Evolutionary conservation across 2,888 invertebrate species (phyloP).

Genomic region (Cremastinae sp.): DNA sequence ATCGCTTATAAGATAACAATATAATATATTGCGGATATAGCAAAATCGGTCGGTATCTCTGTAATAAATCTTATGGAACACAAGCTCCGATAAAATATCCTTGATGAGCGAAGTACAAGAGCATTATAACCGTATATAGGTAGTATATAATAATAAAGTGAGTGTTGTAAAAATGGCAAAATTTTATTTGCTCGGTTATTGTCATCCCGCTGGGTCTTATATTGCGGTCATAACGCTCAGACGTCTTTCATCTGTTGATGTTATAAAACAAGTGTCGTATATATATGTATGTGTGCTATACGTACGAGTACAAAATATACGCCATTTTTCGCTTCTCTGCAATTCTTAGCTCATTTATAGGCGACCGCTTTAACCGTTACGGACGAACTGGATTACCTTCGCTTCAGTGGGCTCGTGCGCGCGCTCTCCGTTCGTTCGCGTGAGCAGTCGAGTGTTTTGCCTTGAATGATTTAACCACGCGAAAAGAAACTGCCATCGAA

Average conservation of each 20-base stretch:
- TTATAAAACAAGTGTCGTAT: conserved; percentile 36
- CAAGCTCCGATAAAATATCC: too few relatives aligned
- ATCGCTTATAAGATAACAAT: too few relatives aligned
- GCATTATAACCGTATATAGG: too few relatives aligned
- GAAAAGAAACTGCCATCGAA: conserved; percentile 10
- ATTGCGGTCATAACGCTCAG: conserved; percentile 44
- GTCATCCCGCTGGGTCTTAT: conserved; percentile 42
- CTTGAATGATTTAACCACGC: conserved; percentile 51
- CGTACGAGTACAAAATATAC: neutral
- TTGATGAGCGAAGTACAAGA: too few relatives aligned
- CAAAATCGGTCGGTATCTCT: too few relatives aligned
- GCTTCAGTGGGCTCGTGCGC: conserved; percentile 30
- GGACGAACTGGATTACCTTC: conserved; percentile 62
- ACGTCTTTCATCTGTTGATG: conserved; percentile 30
- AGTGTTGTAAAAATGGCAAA: conserved; percentile 25
- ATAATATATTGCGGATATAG: too few relatives aligned
- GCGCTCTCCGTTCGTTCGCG: conserved; percentile 7
- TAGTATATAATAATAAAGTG: too few relatives aligned
- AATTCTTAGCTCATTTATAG: conserved; percentile 54
- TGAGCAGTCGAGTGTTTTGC: conserved; percentile 27
- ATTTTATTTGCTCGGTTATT: conserved; percentile 32
- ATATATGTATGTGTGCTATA: conserved; percentile 20
- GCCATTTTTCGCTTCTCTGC: conserved; percentile 41
- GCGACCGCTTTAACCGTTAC: conserved; percentile 61
- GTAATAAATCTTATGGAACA: too few relatives aligned